Percentiles rank a stretch among this genome's conserved stretches.
Conservation (phyloP, 2,888 invertebrate genomes). For the Lagria hirta region DNA sequence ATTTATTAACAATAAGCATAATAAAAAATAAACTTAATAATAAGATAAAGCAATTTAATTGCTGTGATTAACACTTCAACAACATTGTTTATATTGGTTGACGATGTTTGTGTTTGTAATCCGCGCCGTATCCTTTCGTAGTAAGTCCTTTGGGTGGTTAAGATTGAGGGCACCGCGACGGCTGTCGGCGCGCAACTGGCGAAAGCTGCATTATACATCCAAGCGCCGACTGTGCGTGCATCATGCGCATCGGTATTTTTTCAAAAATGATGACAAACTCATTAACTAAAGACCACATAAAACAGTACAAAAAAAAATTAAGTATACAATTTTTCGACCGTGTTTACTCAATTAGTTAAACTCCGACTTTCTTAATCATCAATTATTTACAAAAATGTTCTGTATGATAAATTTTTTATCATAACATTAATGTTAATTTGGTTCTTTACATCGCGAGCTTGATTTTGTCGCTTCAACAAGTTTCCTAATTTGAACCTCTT, state of each 20-base stretch:
- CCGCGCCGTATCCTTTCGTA: conserved; percentile 4
- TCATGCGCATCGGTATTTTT: conserved; percentile 20
- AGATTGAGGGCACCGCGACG: conserved; percentile 37
- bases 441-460: too few species aligned
- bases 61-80: conserved; percentile 18
- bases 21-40: conserved; percentile 12
- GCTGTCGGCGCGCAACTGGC: conserved; percentile 43
- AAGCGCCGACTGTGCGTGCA: conserved; percentile 10
- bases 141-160: conserved; percentile 10
- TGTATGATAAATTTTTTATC: too few species aligned
- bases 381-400: too few species aligned
- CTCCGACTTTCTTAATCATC: too few species aligned
- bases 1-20: conserved; percentile 13
- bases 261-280: too few species aligned
- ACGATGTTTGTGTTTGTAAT: background rate
- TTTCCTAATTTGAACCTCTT: too few species aligned
- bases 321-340: too few species aligned
- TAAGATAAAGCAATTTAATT: conserved; percentile 17
- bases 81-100: conserved; percentile 14
- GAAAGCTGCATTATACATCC: conserved; percentile 23
- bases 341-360: too few species aligned
- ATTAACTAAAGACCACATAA: background rate
- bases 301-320: too few species aligned
- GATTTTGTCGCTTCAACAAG: too few species aligned
- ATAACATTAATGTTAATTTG: too few species aligned